Evolutionary conservation across 2,888 invertebrate species (phyloP), one percentile per base, ranked within the genome.

Genomic region (Eristalis arbustorum): DNA sequence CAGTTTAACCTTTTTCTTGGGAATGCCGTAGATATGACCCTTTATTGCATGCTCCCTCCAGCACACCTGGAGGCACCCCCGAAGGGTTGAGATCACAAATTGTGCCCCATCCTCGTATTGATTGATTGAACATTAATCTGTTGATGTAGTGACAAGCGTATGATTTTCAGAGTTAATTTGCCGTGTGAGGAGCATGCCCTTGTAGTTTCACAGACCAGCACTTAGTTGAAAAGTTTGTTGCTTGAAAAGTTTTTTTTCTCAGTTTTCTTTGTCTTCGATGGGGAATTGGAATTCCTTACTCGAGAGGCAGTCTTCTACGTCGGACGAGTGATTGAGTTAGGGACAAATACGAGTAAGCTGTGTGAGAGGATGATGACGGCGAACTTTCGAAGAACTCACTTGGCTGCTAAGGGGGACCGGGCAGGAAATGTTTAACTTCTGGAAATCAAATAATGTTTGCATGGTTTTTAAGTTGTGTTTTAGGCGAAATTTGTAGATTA

Each of bases 21-120:
- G 56, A 63, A 69, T 42, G 69, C 31, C 31, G 71, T 37, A 75
- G 62, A 79, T 71, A 57, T 57, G 40, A 84, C 79, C 79, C 84
- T 49, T 79, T 49, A 67, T 62, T 71, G 84, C 83, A 83, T 83
- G 83, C 49, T 5, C 18, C 49, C 49, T 18, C 49, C n/a, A 6
- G n/a, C 4, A 49, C 49, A 18, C 18, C 31, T 31, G 49, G 49
- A 18, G 5, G n/a, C 2, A n/a, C 18, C 49, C 18, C 8, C 6
- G 18, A 25, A 57, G 22, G 40, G 25, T n/a, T 31, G 18, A 23
- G 25, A 31, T 13, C 11, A 14, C 10, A 68, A 18, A 28, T 11
- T 56, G 28, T 25, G 6, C 37, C 59, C 23, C 18, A 40, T 34
- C 37, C 8, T 11, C 23, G 25, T 63, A 66, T 57, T 61, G 75